These are phyloP conservation scores for Unio delphinus DNA, from an alignment of 2,888 invertebrate species.

Conservation along the genomic window DNA sequence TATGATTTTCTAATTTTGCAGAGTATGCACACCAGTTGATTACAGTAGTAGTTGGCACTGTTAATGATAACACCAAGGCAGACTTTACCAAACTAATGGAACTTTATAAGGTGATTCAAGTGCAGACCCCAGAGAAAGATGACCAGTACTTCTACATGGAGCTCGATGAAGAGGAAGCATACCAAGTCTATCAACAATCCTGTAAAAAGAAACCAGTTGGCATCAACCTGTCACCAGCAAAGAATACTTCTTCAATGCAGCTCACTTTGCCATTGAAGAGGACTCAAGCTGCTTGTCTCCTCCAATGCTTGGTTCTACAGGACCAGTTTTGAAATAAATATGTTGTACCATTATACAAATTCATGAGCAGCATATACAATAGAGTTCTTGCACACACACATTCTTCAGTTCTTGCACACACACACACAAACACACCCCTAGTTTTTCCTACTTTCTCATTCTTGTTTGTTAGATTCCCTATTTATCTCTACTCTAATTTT, in stretches of 20 bases:
- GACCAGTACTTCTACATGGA: too few species aligned
- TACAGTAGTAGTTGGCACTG: constrained; percentile 41
- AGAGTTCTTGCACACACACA: too few species aligned
- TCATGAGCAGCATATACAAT: constrained; percentile 11
- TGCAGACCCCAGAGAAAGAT: too few species aligned
- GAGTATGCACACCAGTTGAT: constrained; percentile 52
- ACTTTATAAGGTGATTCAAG: constrained; percentile 1
- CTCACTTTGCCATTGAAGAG: constrained; percentile 10
- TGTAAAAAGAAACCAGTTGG: neutral
- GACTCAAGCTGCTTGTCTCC: constrained; percentile 37
- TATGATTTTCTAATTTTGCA: constrained; percentile 24
- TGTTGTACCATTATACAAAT: too few species aligned
- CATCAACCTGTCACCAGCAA: neutral
- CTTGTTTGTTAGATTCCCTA: too few species aligned
- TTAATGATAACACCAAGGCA: constrained; percentile 10
- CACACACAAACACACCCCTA: too few species aligned
- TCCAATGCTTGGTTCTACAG: constrained; percentile 53
- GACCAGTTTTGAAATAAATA: constrained; percentile 54
- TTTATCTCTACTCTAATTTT: too few species aligned
- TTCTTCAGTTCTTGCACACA: too few species aligned
- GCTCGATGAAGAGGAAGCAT: too few species aligned
- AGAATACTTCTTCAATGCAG: constrained; percentile 3
- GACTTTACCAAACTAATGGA: constrained; percentile 34
- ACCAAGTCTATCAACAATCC: neutral
- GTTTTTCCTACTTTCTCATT: too few species aligned